phyloP scores from a whole-genome alignment of 2,113 vertebrate species.

The Pollimyrus isidori region DNA sequence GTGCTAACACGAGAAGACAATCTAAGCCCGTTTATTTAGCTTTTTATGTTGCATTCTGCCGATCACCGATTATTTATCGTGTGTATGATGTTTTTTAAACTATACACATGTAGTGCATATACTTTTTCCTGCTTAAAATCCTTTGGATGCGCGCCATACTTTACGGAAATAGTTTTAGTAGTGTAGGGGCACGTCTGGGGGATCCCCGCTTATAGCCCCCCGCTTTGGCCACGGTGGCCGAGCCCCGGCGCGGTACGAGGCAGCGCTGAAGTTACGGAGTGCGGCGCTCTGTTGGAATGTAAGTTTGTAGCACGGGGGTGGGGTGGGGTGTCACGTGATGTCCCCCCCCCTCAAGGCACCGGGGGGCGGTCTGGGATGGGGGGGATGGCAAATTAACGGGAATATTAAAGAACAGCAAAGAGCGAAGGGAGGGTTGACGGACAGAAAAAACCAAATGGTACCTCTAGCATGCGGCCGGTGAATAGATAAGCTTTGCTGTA shows the following conservation, averaged over 20 bases:
- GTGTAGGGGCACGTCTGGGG: background rate
- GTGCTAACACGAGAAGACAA: background rate
- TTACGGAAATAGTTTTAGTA: background rate
- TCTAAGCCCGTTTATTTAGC: background rate
- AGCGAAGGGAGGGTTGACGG: background rate
- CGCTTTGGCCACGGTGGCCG: background rate
- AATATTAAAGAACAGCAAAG: slow-evolving; percentile 6
- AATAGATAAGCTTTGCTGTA: background rate
- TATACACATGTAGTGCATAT: background rate
- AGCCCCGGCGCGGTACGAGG: background rate
- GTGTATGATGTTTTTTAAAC: background rate
- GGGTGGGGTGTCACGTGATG: slow-evolving; percentile 55
- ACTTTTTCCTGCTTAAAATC: background rate
- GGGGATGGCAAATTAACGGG: slow-evolving; percentile 16
- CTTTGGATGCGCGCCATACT: background rate
- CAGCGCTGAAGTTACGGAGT: slow-evolving; percentile 52
- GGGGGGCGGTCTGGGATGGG: background rate
- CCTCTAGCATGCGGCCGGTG: background rate
- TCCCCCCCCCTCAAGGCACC: too few species aligned
- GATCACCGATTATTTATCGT: background rate
- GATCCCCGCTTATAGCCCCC: background rate
- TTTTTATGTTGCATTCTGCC: background rate
- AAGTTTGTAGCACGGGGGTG: slow-evolving; percentile 36
- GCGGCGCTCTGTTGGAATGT: slow-evolving; percentile 62
- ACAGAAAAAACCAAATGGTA: background rate